Percentiles rank a stretch among this genome's conserved stretches.
These are phyloP conservation scores for Scortum barcoo DNA, from an alignment of 2,113 vertebrate genomes.

Conservation along the genomic window DNA sequence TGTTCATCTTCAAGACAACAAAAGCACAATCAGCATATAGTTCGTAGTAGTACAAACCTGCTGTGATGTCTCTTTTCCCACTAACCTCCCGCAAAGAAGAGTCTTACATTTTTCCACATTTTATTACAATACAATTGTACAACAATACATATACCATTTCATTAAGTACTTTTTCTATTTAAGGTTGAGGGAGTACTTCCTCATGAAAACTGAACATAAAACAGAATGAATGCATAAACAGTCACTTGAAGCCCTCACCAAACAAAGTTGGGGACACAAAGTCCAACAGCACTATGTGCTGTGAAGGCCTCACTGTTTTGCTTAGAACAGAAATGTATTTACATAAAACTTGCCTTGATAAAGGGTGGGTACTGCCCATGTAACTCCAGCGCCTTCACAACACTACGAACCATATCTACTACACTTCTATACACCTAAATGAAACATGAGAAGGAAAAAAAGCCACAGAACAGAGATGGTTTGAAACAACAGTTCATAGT, in stretches of 20 bases:
- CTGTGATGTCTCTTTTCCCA: conserved; percentile 87
- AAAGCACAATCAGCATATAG: fast-evolving
- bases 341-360: conserved; percentile 94
- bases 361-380: conserved; percentile 89
- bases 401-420: conserved; percentile 96
- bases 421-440: conserved; percentile 98
- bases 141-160: conserved; percentile 91
- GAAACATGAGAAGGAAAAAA: conserved; percentile 92
- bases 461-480: conserved; percentile 93
- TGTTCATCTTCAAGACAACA: background rate
- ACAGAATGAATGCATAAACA: conserved; percentile 1
- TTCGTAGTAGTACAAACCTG: conserved; percentile 95
- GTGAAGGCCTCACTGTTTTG: conserved; percentile 92
- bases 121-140: conserved; percentile 93
- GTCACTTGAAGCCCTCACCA: conserved; percentile 92
- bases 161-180: conserved; percentile 68
- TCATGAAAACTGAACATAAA: conserved; percentile 17
- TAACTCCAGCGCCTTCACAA: conserved; percentile 97
- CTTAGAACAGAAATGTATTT: conserved; percentile 86
- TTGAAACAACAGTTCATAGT: conserved; percentile 89
- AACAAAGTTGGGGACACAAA: conserved; percentile 92
- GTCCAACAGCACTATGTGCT: conserved; percentile 97
- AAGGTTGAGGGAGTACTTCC: background rate
- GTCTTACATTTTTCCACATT: conserved; percentile 90
- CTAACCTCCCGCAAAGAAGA: conserved; percentile 89